phyloP scores from a whole-genome alignment of 2,888 invertebrate species.

The Tanaodytes sp. region DNA sequence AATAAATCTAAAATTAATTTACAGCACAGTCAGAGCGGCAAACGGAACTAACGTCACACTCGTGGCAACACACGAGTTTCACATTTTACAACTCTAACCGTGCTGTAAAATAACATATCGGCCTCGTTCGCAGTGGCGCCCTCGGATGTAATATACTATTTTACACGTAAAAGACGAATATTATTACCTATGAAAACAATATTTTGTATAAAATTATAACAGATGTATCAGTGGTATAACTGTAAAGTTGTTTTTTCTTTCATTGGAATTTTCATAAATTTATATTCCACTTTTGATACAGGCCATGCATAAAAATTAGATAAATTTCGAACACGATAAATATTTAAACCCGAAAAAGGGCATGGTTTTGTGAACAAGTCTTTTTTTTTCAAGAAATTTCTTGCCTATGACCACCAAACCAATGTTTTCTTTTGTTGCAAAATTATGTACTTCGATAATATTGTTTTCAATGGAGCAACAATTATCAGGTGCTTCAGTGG shows the following conservation, averaged over 20 bases:
- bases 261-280: background rate
- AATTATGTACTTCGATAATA: slow-evolving; percentile 8
- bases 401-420: slow-evolving; percentile 7
- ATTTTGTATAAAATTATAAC: too few relatives aligned
- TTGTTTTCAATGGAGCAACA: slow-evolving; percentile 7
- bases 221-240: slow-evolving; percentile 1
- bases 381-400: background rate
- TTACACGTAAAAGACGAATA: too few relatives aligned
- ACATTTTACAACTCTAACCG: too few relatives aligned
- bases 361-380: slow-evolving; percentile 11
- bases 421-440: slow-evolving; percentile 5
- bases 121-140: too few relatives aligned
- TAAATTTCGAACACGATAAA: slow-evolving; percentile 1
- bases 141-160: too few relatives aligned
- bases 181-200: too few relatives aligned
- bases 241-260: background rate
- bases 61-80: too few relatives aligned
- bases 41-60: too few relatives aligned
- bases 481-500: background rate
- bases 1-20: too few relatives aligned
- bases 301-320: background rate
- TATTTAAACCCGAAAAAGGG: slow-evolving; percentile 6
- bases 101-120: too few relatives aligned
- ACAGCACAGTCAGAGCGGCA: too few relatives aligned
- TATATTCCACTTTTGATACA: background rate